These are phyloP conservation scores for Sinelater perroti DNA, from an alignment of 2,888 invertebrate species.

Conservation along the genomic window DNA sequence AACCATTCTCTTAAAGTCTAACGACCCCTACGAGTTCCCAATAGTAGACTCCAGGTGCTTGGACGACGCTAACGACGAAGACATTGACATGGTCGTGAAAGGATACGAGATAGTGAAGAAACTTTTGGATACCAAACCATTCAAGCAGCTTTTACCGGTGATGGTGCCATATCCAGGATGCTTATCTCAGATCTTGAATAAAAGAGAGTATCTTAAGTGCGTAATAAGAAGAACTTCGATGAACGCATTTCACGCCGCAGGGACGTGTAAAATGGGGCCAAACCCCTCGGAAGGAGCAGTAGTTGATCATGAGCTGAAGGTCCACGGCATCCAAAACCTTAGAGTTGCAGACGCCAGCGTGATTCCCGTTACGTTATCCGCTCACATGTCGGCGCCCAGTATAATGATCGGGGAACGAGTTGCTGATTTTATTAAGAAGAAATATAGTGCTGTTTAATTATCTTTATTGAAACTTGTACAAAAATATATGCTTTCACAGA, in stretches of 20 bases:
- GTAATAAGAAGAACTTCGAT: slow-evolving; percentile 64
- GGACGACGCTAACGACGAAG: slow-evolving; percentile 64
- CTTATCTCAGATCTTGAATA: slow-evolving; percentile 59
- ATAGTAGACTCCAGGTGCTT: slow-evolving; percentile 48
- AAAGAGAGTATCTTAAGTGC: slow-evolving; percentile 76
- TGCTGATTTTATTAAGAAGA: slow-evolving; percentile 59
- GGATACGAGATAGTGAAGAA: slow-evolving; percentile 61
- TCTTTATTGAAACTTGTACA: no score
- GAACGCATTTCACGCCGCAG: slow-evolving; percentile 72
- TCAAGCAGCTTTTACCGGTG: slow-evolving; percentile 66
- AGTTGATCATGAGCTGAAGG: slow-evolving; percentile 69
- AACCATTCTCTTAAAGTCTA: slow-evolving; percentile 46
- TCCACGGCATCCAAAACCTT: slow-evolving; percentile 66
- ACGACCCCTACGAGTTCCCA: slow-evolving; percentile 49
- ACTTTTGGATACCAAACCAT: slow-evolving; percentile 62
- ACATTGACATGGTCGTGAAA: slow-evolving; percentile 68
- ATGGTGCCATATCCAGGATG: slow-evolving; percentile 63
- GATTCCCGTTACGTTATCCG: slow-evolving; percentile 68
- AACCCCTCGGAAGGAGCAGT: slow-evolving; percentile 66
- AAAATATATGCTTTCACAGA: no score
- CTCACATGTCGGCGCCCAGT: slow-evolving; percentile 73
- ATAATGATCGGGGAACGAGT: slow-evolving; percentile 76
- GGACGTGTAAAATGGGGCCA: slow-evolving; percentile 76
- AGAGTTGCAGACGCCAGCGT: slow-evolving; percentile 74
- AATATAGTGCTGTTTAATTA: not conserved